phyloP scores from a whole-genome alignment of 2,797 vertebrate species.

The Parauchenoglanis punctatus region DNA sequence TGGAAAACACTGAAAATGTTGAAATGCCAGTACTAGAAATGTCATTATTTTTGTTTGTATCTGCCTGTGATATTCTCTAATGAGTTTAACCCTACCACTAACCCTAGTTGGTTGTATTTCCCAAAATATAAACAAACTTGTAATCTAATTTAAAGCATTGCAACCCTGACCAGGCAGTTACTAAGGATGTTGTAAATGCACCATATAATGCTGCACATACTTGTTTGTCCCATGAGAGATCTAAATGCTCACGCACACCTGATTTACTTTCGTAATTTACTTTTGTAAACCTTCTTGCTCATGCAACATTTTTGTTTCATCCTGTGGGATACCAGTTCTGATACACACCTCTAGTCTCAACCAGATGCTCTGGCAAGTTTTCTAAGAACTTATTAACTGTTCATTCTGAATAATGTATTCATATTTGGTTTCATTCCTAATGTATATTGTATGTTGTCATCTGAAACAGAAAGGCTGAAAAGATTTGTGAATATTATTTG shows the following conservation, averaged over 20 bases:
- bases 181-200: neutral
- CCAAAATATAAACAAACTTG: neutral
- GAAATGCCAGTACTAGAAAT: neutral
- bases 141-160: neutral
- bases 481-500: neutral
- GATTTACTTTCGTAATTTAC: neutral
- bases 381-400: neutral
- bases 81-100: neutral
- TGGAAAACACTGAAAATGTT: neutral
- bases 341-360: neutral
- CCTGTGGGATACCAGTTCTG: neutral
- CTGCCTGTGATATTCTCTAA: neutral
- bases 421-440: neutral
- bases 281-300: neutral
- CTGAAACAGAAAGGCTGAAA: neutral
- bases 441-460: neutral
- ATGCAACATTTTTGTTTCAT: neutral
- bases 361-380: neutral
- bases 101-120: no score
- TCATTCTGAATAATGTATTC: neutral
- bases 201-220: neutral
- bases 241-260: neutral
- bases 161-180: neutral
- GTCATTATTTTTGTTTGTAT: neutral
- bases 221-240: neutral